These are phyloP conservation scores for Callimorpha dominula DNA, from an alignment of 2,888 invertebrate species.

Conservation along the genomic window DNA sequence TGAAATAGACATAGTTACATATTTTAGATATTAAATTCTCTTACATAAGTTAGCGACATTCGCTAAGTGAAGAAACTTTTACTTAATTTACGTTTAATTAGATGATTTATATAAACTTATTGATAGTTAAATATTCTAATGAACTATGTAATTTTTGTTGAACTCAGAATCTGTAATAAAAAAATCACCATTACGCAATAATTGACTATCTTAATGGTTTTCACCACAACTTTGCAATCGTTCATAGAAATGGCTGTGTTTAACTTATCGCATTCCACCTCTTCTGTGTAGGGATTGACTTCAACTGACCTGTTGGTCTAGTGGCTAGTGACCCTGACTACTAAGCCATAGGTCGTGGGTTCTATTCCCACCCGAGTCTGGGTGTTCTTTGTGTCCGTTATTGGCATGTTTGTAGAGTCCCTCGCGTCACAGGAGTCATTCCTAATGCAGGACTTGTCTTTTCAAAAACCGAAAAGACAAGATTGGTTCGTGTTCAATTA, in stretches of 20 bases:
- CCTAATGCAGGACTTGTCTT: too few species aligned
- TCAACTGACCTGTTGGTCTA: background rate
- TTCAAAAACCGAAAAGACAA: too few species aligned
- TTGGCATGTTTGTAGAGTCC: too few species aligned
- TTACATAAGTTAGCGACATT: slow-evolving; percentile 20
- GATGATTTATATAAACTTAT: slow-evolving; percentile 8
- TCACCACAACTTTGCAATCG: too few species aligned
- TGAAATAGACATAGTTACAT: slow-evolving; percentile 20
- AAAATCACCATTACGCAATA: slow-evolving; percentile 1
- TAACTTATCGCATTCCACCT: background rate
- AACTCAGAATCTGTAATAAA: slow-evolving; percentile 5
- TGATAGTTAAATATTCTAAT: slow-evolving; percentile 26
- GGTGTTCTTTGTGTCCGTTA: too few species aligned
- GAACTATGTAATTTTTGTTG: slow-evolving; percentile 16
- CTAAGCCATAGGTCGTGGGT: too few species aligned
- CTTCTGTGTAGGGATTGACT: background rate
- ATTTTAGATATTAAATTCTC: slow-evolving; percentile 11
- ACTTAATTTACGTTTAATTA: slow-evolving; percentile 24
- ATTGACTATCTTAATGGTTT: background rate
- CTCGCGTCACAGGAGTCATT: too few species aligned
- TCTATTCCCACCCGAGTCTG: too few species aligned
- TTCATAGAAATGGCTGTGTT: background rate
- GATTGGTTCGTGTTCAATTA: too few species aligned
- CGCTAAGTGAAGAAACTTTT: slow-evolving; percentile 18
- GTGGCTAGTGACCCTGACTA: too few species aligned